Conservation (phyloP, 2,797 vertebrate species). For the Erithacus rubecula region DNA sequence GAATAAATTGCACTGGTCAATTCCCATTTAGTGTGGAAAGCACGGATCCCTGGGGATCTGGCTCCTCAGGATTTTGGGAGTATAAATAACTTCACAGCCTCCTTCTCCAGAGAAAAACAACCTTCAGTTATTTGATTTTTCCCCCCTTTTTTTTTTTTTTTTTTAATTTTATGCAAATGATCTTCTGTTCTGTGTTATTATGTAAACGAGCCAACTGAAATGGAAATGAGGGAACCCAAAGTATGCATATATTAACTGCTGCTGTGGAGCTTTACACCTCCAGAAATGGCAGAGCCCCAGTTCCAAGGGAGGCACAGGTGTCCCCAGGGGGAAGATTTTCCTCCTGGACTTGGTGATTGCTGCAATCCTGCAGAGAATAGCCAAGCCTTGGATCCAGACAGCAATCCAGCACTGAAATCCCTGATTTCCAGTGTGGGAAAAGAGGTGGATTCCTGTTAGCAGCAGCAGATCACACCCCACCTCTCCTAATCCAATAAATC, state of each 20-base stretch:
- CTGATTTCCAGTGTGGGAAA: neutral
- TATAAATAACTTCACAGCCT: constrained; percentile 52
- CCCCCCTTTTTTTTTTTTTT: constrained; percentile 31
- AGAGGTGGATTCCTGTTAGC: fast-evolving
- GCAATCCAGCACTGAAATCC: neutral
- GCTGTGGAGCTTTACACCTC: constrained; percentile 33
- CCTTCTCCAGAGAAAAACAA: constrained; percentile 19
- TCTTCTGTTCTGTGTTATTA: constrained; percentile 62
- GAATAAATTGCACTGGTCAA: constrained; percentile 26
- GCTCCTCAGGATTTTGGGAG: neutral
- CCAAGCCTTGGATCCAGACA: neutral
- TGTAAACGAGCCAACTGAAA: constrained; percentile 66
- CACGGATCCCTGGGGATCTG: neutral
- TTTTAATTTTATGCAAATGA: constrained; percentile 69
- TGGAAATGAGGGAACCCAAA: constrained; percentile 53
- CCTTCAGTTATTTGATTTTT: neutral
- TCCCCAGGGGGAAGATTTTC: neutral
- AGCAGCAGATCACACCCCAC: neutral
- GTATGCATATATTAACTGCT: constrained; percentile 56
- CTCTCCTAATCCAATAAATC: fast-evolving
- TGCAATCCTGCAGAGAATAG: neutral
- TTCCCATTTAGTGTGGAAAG: constrained; percentile 35
- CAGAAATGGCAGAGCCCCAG: neutral
- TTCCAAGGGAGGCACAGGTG: constrained; percentile 30
- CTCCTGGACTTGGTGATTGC: neutral